Base-by-base conservation (phyloP, 2,797 vertebrate genomes). In the Smutsia temminckii region DNA sequence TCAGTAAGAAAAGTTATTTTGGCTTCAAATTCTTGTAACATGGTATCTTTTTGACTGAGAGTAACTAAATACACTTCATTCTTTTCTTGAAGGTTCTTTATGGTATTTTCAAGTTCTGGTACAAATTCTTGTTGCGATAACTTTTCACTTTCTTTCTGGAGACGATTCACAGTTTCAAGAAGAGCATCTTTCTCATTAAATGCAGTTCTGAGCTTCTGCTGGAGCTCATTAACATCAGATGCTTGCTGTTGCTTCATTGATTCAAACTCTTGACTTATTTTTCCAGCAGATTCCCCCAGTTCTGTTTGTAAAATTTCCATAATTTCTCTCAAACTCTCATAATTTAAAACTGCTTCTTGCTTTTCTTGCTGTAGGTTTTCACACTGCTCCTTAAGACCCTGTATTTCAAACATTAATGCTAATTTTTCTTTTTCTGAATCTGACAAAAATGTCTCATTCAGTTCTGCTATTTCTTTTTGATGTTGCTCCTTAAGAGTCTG, bases 181-280 rank as follows among this genome's bases (percentile, higher is more conserved):
- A 99, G 97, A 93, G 92, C n/a, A 92, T 99, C 99, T 75, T 98
- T 99, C 96, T 99, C 99, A 77, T 98, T 99, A 94, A 98, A 99
- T 84, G 98, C 97, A 94, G 98, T 97, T 85, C 98, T 97, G 57
- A 99, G 98, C 83, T 99, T 99, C 75, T 99, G 98, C 61, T 99
- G 99, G 57, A 99, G 98, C 42, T 99, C 98, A 95, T 96, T 98
- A 90, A 99, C 97, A 91, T 99, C 98, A 64, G 97, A 98, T 34
- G 98, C 98, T 75, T 98, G 99, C 89, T 99, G 99, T 23, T 99
- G 99, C 95, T 98, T 99, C 99, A 99, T 99, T 51, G 98, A 98
- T 96, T 99, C 97, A 98, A 99, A 99, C 91, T 99, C 99, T 89
- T 97, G 96, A 93, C 99, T 98, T 97, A 99, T 99, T 95, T 99